A percentile compares a stretch with the other conserved stretches of the same genome.
Conservation (phyloP, 2,113 vertebrate genomes). For the Coryphaenoides rupestris region DNA sequence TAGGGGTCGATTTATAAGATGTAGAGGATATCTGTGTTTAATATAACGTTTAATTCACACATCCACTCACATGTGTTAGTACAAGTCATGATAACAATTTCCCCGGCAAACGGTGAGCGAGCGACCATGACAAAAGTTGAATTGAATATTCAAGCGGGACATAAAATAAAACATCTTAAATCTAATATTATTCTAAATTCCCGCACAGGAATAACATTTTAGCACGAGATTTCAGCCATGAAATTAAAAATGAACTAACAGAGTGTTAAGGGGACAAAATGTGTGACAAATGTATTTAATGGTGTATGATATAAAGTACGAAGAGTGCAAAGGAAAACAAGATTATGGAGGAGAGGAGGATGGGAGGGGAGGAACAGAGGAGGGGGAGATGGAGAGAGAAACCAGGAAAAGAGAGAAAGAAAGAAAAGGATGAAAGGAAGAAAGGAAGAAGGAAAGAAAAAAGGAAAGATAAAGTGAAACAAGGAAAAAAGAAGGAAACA, state of each 20-base stretch:
- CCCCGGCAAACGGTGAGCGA: conserved; percentile 43
- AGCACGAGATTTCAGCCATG: conserved; percentile 52
- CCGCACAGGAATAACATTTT: conserved; percentile 43
- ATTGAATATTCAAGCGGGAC: conserved; percentile 47
- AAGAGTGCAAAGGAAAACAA: neutral
- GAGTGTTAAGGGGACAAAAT: conserved; percentile 24
- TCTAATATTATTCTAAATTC: conserved; percentile 57
- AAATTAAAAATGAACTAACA: conserved; percentile 38
- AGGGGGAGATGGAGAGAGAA: conserved; percentile 5
- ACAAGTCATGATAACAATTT: conserved; percentile 69
- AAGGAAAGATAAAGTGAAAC: neutral
- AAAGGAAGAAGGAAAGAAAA: neutral
- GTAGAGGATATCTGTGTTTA: conserved; percentile 66
- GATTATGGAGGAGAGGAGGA: neutral
- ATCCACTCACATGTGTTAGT: conserved; percentile 63
- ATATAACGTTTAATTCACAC: conserved; percentile 69
- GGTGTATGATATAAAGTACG: conserved; percentile 20
- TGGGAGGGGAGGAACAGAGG: neutral
- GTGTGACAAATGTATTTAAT: conserved; percentile 42
- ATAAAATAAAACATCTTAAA: conserved; percentile 48
- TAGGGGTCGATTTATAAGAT: conserved; percentile 71
- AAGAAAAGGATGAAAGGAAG: neutral
- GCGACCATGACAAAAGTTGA: conserved; percentile 49
- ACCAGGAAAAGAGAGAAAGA: conserved; percentile 8
- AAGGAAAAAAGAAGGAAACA: neutral